Evolutionary conservation across 1,140 invertebrate species (phyloP), one percentile per base, ranked within the genome.

Genomic region (Cyclargus thomasi): DNA sequence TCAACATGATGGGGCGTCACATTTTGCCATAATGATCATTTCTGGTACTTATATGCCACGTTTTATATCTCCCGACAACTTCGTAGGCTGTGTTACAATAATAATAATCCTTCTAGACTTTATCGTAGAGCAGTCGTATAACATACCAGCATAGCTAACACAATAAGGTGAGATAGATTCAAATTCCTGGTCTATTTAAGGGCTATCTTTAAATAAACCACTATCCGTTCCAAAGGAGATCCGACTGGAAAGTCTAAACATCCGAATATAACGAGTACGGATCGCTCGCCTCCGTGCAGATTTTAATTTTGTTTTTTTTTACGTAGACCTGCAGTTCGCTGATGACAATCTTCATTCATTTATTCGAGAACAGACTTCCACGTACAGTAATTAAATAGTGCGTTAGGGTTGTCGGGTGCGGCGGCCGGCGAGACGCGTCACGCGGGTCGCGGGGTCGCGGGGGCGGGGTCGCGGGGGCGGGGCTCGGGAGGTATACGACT

Each of bases 371-470:
- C 39, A 47, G 6, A 47, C 39, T 47, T 47, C 39, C 39, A 16
- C 39, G 39, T 14, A 47, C 39, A 47, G 11, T 47, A 47, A 47
- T 47, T 47, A 47, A 47, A 16, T 47, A 1, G 11, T 47, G 10
- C 39, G 39, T 47, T 47, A 47, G 39, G 39, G 39, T 47, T 47
- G 39, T n/a, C n/a, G n/a, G n/a, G n/a, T n/a, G n/a, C n/a, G n/a
- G n/a, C n/a, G 39, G 39, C 8, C 39, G 29, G 4, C 29, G 29
- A 29, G 29, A 8, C 29, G 29, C 29, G 8, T n/a, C n/a, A n/a
- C n/a, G n/a, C n/a, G n/a, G n/a, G n/a, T n/a, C n/a, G n/a, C 29
- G 29, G 29, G 29, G 29, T 3, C 8, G 29, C 29, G 8, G 29
- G 29, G 29, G 3, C 29, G 29, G 29, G 29, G 29, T 3, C 8